phyloP scores from a whole-genome alignment of 92 coral and sea anemone genomes.

The Palythoa grandis region DNA sequence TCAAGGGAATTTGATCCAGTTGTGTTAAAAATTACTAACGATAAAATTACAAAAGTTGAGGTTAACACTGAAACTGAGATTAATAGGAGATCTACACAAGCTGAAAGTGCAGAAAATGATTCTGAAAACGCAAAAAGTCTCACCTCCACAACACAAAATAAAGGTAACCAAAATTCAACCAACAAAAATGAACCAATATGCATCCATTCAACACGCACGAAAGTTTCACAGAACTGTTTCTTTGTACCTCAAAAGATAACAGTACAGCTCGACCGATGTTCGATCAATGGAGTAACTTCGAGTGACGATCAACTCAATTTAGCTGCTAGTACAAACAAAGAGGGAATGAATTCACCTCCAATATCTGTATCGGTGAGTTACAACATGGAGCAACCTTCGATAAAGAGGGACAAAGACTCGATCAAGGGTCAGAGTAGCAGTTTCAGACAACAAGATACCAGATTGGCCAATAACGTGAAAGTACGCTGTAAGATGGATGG shows the following conservation, averaged over 20 bases:
- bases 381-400: not conserved
- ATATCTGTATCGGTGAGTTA: constrained; percentile 27
- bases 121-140: not conserved
- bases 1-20: constrained; percentile 55
- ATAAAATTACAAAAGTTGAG: constrained; percentile 26
- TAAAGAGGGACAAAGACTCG: not conserved
- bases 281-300: constrained; percentile 4
- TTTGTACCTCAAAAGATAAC: constrained; percentile 59
- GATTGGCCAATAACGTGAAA: not conserved
- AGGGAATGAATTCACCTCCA: not conserved
- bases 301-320: not conserved
- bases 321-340: not conserved
- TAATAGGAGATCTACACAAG: not conserved
- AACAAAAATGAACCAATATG: constrained; percentile 3
- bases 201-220: constrained; percentile 19
- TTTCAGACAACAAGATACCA: not conserved
- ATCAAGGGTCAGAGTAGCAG: not conserved
- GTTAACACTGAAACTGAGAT: not conserved
- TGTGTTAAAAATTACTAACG: constrained; percentile 34
- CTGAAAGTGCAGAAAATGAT: not conserved
- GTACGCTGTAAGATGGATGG: constrained; percentile 28
- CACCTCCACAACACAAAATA: not conserved
- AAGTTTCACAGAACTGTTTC: constrained; percentile 19
- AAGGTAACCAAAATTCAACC: not conserved
- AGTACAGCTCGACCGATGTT: constrained; percentile 54